Conservation (phyloP, 2,113 vertebrate species). For the Chaetodon auriga region DNA sequence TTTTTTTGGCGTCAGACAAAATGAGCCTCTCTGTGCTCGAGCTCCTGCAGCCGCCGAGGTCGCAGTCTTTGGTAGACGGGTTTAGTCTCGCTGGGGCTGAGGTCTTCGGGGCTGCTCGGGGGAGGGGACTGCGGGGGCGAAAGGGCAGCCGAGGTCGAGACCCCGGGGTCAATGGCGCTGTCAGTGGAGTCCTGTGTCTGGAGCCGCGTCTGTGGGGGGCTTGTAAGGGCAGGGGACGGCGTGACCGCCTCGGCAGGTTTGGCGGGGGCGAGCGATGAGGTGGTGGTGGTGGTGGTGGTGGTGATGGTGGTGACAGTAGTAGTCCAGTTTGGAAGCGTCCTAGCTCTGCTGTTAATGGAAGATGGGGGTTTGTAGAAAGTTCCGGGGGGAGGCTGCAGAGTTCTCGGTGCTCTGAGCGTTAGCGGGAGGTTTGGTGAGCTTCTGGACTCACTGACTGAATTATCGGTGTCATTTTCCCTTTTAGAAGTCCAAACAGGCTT, state of each 20-base stretch:
- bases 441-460: constrained; percentile 53
- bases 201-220: constrained; percentile 50
- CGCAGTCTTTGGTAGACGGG: constrained; percentile 90
- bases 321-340: constrained; percentile 73
- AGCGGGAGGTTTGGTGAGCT: constrained; percentile 63
- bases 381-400: constrained; percentile 92
- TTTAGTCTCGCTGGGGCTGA: constrained; percentile 80
- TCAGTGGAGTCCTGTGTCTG: constrained; percentile 76
- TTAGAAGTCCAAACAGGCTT: constrained; percentile 77
- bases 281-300: constrained; percentile 39
- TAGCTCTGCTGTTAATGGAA: constrained; percentile 65
- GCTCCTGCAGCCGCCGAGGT: constrained; percentile 89
- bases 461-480: constrained; percentile 79
- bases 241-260: neutral
- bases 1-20: constrained; percentile 88
- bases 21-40: constrained; percentile 93
- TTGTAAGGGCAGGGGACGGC: constrained; percentile 11
- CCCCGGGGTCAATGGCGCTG: constrained; percentile 78
- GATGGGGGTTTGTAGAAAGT: constrained; percentile 94
- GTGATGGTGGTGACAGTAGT: constrained; percentile 51
- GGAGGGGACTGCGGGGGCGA: constrained; percentile 76
- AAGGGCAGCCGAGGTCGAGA: constrained; percentile 48
- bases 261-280: constrained; percentile 2
- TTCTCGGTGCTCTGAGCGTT: constrained; percentile 89
- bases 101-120: constrained; percentile 83